Percentiles rank a stretch among this genome's conserved stretches.
Conservation (phyloP, 2,797 vertebrate genomes). For the Xenops minutus region DNA sequence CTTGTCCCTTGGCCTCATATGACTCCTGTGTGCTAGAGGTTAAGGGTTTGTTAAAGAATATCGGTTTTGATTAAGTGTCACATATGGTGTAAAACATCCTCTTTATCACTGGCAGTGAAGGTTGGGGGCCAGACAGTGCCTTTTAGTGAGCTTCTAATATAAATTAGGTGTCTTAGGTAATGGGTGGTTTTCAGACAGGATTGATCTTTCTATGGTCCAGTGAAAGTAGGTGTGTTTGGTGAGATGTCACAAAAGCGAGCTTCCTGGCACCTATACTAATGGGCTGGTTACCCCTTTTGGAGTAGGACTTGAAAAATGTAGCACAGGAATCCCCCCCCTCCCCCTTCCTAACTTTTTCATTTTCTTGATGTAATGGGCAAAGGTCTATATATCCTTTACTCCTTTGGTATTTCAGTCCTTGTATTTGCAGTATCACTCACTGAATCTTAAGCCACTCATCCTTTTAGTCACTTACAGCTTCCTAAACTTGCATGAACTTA, state of each 20-base stretch:
- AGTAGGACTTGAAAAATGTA: constrained; percentile 68
- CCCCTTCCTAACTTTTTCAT: constrained; percentile 63
- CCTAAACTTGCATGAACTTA: constrained; percentile 66
- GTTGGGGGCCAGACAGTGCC: constrained; percentile 69
- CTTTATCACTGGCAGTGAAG: constrained; percentile 78
- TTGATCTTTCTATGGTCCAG: constrained; percentile 76
- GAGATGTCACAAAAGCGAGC: constrained; percentile 70
- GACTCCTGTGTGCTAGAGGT: constrained; percentile 73
- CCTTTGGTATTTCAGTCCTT: constrained; percentile 72
- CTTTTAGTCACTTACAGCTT: constrained; percentile 66
- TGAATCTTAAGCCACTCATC: constrained; percentile 67
- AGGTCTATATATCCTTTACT: constrained; percentile 72
- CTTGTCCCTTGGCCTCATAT: constrained; percentile 74
- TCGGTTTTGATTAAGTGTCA: constrained; percentile 83
- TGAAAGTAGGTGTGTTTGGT: constrained; percentile 68
- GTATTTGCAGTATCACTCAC: constrained; percentile 67
- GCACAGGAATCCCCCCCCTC: constrained; percentile 51
- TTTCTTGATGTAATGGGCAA: constrained; percentile 71
- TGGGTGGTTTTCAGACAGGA: constrained; percentile 75
- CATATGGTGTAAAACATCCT: constrained; percentile 77
- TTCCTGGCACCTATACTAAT: constrained; percentile 76
- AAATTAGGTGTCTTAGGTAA: constrained; percentile 82
- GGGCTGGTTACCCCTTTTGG: constrained; percentile 72
- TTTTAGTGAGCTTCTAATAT: constrained; percentile 77
- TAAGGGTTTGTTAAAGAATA: constrained; percentile 82